phyloP scores from a whole-genome alignment of 2,888 invertebrate species.

The Mystacides longicornis region DNA sequence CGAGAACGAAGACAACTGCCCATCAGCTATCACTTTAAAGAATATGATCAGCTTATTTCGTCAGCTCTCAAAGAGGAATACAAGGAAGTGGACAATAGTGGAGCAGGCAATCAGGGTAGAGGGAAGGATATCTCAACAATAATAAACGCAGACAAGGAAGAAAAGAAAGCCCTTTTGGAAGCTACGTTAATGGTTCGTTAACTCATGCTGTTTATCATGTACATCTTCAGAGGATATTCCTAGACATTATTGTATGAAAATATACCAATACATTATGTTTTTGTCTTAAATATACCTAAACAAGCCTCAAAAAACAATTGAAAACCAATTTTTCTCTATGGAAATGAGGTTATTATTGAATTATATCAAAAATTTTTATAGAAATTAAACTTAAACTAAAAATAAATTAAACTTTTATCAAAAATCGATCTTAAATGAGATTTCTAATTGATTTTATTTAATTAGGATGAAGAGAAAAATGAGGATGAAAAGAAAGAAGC shows the following conservation, averaged over 20 bases:
- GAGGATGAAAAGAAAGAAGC: slow-evolving; percentile 34
- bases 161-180: slow-evolving; percentile 48
- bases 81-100: slow-evolving; percentile 63
- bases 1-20: slow-evolving; percentile 73
- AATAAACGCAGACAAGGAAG: slow-evolving; percentile 68
- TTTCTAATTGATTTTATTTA: too few species aligned
- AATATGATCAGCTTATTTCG: slow-evolving; percentile 93
- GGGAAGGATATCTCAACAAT: slow-evolving; percentile 93
- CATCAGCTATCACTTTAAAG: slow-evolving; percentile 80
- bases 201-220: background rate
- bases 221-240: too few species aligned
- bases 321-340: too few species aligned
- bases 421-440: too few species aligned
- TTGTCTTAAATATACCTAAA: too few species aligned
- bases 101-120: slow-evolving; percentile 72
- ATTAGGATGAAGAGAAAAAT: slow-evolving; percentile 14
- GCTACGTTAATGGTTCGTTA: slow-evolving; percentile 32
- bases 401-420: too few species aligned
- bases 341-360: too few species aligned
- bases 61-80: slow-evolving; percentile 81
- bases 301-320: too few species aligned
- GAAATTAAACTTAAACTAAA: too few species aligned
- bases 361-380: too few species aligned
- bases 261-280: too few species aligned
- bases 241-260: too few species aligned